A percentile compares a stretch with the other conserved stretches of the same genome.
Evolutionary conservation across 2,797 vertebrate species (phyloP).

Genomic region (Darevskia mixta): DNA sequence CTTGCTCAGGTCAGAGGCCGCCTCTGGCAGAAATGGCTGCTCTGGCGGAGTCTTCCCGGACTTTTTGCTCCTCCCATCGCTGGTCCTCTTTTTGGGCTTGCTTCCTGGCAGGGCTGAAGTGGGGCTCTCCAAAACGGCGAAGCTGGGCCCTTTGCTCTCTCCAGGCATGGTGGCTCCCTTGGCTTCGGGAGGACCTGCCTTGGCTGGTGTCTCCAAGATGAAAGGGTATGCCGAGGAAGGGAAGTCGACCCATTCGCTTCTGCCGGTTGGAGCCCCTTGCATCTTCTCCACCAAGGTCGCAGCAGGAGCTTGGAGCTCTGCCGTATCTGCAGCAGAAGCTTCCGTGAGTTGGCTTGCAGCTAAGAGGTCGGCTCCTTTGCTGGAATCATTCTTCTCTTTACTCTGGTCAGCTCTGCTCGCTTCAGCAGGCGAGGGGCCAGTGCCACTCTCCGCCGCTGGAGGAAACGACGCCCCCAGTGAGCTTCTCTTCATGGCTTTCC

Average conservation of each 20-base stretch:
- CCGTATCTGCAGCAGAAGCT: background rate
- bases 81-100: conserved; percentile 47
- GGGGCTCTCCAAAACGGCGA: accelerated
- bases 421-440: background rate
- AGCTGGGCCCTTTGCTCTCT: conserved; percentile 15
- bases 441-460: conserved; percentile 3
- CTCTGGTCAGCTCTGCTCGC: conserved; percentile 4
- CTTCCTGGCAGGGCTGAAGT: background rate
- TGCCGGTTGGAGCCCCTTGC: background rate
- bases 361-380: accelerated
- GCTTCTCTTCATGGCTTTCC: conserved; percentile 13
- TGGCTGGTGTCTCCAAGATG: background rate
- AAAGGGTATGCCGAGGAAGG: conserved; percentile 28
- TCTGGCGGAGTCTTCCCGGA: conserved; percentile 29
- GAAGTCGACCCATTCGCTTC: background rate
- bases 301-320: too few species aligned
- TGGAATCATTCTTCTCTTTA: background rate
- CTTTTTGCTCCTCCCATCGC: conserved; percentile 53
- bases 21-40: background rate
- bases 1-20: background rate
- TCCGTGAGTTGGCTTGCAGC: background rate
- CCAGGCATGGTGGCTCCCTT: accelerated
- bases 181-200: accelerated
- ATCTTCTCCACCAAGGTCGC: accelerated
- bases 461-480: conserved; percentile 36